phyloP scores from a whole-genome alignment of 2,888 invertebrate genomes.

The Hemaris fuciformis region DNA sequence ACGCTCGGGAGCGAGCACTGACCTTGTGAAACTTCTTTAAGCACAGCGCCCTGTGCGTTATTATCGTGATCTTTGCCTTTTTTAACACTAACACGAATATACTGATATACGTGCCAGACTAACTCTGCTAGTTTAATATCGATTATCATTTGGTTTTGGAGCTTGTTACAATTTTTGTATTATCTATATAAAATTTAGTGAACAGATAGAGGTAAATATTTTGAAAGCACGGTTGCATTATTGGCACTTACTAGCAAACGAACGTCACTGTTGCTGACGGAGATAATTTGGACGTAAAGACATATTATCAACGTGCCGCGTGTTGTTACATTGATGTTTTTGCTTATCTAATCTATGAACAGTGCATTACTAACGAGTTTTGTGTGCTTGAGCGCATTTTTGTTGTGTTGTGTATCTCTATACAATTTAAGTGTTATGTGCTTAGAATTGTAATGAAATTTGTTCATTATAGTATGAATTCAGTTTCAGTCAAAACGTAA shows the following conservation, averaged over 20 bases:
- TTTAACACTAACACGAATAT: neutral
- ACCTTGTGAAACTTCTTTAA: constrained; percentile 39
- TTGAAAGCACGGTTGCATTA: neutral
- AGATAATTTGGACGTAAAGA: neutral
- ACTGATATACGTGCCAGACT: neutral
- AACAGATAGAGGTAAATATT: neutral
- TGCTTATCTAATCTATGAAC: neutral
- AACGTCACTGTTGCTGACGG: neutral
- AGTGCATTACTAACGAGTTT: neutral
- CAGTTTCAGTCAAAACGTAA: too few relatives aligned
- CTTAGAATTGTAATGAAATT: neutral
- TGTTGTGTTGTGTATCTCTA: neutral
- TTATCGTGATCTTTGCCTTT: neutral
- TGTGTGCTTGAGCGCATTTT: neutral
- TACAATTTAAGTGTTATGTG: neutral
- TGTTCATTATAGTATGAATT: neutral
- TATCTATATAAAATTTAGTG: neutral
- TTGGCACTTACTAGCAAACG: neutral
- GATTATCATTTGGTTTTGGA: too few relatives aligned
- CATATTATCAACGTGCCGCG: neutral
- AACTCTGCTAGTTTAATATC: too few relatives aligned
- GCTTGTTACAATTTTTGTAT: too few relatives aligned
- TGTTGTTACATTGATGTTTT: neutral
- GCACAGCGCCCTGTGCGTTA: neutral
- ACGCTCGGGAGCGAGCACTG: constrained; percentile 46